Percentiles rank a stretch among this genome's conserved stretches.
These are phyloP conservation scores for Pinctada fucata DNA, from an alignment of 2,888 invertebrate genomes.

Conservation along the genomic window DNA sequence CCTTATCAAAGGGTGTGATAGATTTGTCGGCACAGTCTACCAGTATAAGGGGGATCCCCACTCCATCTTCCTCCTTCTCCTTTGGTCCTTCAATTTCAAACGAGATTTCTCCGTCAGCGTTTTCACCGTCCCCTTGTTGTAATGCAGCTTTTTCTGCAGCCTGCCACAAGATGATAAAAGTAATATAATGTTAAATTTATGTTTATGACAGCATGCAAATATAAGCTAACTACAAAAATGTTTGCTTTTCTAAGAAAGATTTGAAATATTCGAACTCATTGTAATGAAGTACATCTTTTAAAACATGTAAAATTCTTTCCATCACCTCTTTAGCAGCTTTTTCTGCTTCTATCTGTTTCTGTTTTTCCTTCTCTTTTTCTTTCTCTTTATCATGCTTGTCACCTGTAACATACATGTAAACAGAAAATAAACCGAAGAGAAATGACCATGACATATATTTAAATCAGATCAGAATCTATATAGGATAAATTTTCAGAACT, in stretches of 20 bases:
- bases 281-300: too few species aligned
- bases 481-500: too few species aligned
- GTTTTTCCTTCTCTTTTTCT: slow-evolving; percentile 66
- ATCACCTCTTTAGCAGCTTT: slow-evolving; percentile 66
- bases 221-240: not conserved
- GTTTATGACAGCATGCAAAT: not conserved
- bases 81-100: slow-evolving; percentile 50
- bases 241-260: not conserved
- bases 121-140: slow-evolving; percentile 49
- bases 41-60: slow-evolving; percentile 72
- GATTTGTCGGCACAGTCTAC: slow-evolving; percentile 68
- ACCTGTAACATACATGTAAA: slow-evolving; percentile 16
- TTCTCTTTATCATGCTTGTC: slow-evolving; percentile 71
- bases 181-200: too few species aligned
- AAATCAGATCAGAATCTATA: too few species aligned
- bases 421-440: not conserved
- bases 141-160: slow-evolving; percentile 49
- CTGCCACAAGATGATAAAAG: slow-evolving; percentile 23
- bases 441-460: too few species aligned
- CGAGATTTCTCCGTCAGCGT: slow-evolving; percentile 53
- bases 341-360: slow-evolving; percentile 67
- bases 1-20: slow-evolving; percentile 45
- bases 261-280: not conserved
- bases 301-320: too few species aligned
- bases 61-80: slow-evolving; percentile 68